Percentiles rank a stretch among this genome's conserved stretches.
Evolutionary conservation across 2,797 vertebrate genomes (phyloP).

Genomic region (Sebastes jordani): DNA sequence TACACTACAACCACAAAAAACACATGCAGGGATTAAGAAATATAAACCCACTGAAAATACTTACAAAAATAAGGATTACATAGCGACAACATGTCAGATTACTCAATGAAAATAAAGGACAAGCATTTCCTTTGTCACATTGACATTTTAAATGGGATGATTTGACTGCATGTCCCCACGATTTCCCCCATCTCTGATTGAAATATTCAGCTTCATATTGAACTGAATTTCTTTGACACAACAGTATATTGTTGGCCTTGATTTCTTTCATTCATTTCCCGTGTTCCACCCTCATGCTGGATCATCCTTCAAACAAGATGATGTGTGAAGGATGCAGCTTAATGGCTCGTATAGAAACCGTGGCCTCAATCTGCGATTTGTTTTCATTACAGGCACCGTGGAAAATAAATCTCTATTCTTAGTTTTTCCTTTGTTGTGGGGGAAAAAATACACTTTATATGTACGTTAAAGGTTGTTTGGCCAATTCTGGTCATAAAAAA

Average conservation of each 20-base stretch:
- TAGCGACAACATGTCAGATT: background rate
- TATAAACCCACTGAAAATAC: conserved; percentile 5
- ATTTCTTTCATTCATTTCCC: conserved; percentile 50
- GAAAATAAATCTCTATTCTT: conserved; percentile 53
- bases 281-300: conserved; percentile 36
- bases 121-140: conserved; percentile 13
- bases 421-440: conserved; percentile 24
- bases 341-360: conserved; percentile 58
- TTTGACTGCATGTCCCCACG: background rate
- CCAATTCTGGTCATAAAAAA: background rate
- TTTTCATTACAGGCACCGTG: conserved; percentile 56
- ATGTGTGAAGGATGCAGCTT: conserved; percentile 68
- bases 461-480: background rate
- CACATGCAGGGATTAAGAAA: conserved; percentile 17
- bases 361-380: conserved; percentile 64
- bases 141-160: background rate
- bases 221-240: conserved; percentile 10
- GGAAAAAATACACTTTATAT: background rate
- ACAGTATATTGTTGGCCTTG: conserved; percentile 18
- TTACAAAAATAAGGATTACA: conserved; percentile 11
- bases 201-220: conserved; percentile 29
- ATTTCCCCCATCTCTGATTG: background rate
- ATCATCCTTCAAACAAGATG: conserved; percentile 71
- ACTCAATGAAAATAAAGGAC: background rate
- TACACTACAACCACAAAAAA: background rate